phyloP scores from a whole-genome alignment of 2,797 vertebrate genomes.

The Rousettus madagascariensis region DNA sequence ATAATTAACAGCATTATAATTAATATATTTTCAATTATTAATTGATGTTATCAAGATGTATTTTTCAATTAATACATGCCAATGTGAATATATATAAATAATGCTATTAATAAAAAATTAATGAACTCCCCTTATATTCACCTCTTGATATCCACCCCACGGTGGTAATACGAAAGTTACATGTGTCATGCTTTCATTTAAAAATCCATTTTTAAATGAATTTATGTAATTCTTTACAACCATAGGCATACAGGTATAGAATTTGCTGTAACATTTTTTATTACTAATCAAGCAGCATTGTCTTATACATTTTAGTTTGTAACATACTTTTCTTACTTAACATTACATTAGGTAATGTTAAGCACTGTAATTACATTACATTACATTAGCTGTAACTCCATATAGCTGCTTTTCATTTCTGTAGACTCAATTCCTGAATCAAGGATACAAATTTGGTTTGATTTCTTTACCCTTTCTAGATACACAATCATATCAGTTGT shows the following conservation, averaged over 20 bases:
- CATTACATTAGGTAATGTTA: not conserved
- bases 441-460: not conserved
- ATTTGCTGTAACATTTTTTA: not conserved
- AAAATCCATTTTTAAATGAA: not conserved
- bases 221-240: not conserved
- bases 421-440: not conserved
- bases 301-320: not conserved
- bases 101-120: not conserved
- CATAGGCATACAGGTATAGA: not conserved
- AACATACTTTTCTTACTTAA: not conserved
- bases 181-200: not conserved
- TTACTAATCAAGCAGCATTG: not conserved
- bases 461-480: not conserved
- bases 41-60: not conserved
- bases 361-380: too few relatives aligned
- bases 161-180: not conserved
- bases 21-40: not conserved
- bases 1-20: not conserved
- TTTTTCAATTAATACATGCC: not conserved
- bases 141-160: not conserved
- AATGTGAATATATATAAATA: not conserved
- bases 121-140: not conserved
- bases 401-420: not conserved
- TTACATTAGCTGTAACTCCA: not conserved
- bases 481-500: not conserved